phyloP scores from a whole-genome alignment of 2,113 vertebrate species.

The Alligator sinensis region DNA sequence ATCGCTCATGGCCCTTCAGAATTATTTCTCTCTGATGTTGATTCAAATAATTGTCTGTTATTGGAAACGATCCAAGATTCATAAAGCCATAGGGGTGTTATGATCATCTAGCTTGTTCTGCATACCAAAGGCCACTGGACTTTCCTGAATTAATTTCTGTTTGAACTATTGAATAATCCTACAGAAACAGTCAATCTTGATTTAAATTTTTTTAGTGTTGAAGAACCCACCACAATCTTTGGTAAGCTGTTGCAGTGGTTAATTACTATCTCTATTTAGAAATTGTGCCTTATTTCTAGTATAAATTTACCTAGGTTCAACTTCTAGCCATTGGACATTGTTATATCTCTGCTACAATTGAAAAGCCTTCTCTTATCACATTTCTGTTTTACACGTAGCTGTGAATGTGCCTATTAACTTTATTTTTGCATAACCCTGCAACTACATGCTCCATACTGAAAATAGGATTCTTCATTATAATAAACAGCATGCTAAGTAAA shows the following conservation, averaged over 20 bases:
- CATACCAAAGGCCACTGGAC: neutral
- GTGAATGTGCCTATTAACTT: too few relatives aligned
- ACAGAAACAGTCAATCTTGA: neutral
- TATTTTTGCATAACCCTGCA: too few relatives aligned
- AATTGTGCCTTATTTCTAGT: neutral
- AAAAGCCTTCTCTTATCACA: neutral
- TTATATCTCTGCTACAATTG: neutral
- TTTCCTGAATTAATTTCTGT: neutral
- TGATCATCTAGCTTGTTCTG: neutral
- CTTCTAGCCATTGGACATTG: neutral
- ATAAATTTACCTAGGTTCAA: neutral
- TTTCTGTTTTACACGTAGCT: neutral
- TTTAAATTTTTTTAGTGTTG: neutral
- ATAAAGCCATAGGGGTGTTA: neutral
- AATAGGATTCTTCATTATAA: neutral
- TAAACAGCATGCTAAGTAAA: conserved; percentile 2
- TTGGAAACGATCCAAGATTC: neutral
- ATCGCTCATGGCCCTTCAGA: neutral
- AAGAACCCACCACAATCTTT: neutral
- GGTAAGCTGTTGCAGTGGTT: neutral
- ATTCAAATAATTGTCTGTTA: neutral
- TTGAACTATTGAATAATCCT: neutral
- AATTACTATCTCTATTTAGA: neutral
- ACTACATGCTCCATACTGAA: neutral
- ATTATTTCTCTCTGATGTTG: neutral